A percentile compares a stretch with the other conserved stretches of the same genome.
Conservation (phyloP, 2,888 invertebrate species). For the Oscheius myriophilus region DNA sequence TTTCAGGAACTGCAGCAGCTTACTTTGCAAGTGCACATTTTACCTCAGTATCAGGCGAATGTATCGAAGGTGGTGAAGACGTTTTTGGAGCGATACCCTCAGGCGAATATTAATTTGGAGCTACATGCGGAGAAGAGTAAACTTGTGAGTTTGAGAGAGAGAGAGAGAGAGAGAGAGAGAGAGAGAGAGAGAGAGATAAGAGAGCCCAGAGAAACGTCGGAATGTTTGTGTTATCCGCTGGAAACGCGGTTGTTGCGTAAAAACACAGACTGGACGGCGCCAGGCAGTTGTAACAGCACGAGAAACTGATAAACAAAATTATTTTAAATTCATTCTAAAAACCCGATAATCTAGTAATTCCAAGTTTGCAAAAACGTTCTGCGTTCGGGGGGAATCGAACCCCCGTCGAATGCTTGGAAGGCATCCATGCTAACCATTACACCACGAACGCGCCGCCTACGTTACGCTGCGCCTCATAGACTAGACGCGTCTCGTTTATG, state of each 20-base stretch:
- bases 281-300: no score
- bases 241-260: no score
- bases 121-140: constrained; percentile 43
- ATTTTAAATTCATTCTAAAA: no score
- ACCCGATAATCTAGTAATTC: no score
- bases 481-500: no score
- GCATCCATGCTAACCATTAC: constrained; percentile 53
- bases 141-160: constrained; percentile 14
- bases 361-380: background rate
- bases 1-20: constrained; percentile 47
- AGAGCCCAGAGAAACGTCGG: no score
- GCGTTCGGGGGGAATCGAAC: constrained; percentile 49
- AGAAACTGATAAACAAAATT: no score
- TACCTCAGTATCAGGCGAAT: constrained; percentile 35
- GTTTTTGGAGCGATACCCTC: constrained; percentile 46
- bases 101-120: constrained; percentile 47
- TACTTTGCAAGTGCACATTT: constrained; percentile 52
- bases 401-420: constrained; percentile 53
- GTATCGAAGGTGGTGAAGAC: constrained; percentile 41
- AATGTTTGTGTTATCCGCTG: no score
- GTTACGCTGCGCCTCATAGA: no score
- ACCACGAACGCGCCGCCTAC: constrained; percentile 37
- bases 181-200: no score
- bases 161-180: no score
- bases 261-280: no score